Evolutionary conservation across 2,797 vertebrate genomes (phyloP), one percentile per base, ranked within the genome.

Genomic region (Urophycis tenuis): DNA sequence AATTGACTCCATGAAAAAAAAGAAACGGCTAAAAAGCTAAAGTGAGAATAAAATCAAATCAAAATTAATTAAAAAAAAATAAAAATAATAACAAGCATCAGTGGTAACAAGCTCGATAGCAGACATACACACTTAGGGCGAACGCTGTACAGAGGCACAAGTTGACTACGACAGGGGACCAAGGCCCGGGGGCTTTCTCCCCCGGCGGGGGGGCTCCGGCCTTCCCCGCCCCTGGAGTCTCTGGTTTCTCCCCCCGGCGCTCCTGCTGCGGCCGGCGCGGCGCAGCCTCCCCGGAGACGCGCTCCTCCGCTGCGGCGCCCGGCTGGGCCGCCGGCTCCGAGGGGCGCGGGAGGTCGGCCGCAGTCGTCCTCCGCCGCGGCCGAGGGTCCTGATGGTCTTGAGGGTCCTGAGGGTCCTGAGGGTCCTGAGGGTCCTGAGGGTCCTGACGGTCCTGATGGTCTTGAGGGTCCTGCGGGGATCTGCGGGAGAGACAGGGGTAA

Each of bases 91-190:
- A 22, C 0, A 79, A 81, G 76, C 80, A 90, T 98, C 96, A 99
- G 80, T 98, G 98, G 87, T 96, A 97, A 89, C 91, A 98, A 80
- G 92, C 93, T 92, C 96, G 92, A 92, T 98, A 99, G 88, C 95
- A 98, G 86, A 95, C 91, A 71, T 97, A 98, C 31, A 95, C 96
- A 71, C 96, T 93, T 1, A 97, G 92, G 0, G 94, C 95, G 78
- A 99, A 90, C 34, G 92, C 94, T 0, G 97, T 94, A 94, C 94
- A 95, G 92, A 98, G 85, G 88, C 96, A 98, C 84, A 96, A 83
- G 14, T 95, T 95, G 91, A 95, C 86, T 60, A 98, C 85, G 71
- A 96, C 89, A 60, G 96, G 95, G 83, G 94, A 95, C 96, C 96
- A 98, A 0, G 90, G 90, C 30, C 90, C 89, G 53, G 82, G 87